Evolutionary conservation across 1,140 invertebrate species (phyloP), one percentile per base, ranked within the genome.

Genomic region (Brachionus manjavacas): DNA sequence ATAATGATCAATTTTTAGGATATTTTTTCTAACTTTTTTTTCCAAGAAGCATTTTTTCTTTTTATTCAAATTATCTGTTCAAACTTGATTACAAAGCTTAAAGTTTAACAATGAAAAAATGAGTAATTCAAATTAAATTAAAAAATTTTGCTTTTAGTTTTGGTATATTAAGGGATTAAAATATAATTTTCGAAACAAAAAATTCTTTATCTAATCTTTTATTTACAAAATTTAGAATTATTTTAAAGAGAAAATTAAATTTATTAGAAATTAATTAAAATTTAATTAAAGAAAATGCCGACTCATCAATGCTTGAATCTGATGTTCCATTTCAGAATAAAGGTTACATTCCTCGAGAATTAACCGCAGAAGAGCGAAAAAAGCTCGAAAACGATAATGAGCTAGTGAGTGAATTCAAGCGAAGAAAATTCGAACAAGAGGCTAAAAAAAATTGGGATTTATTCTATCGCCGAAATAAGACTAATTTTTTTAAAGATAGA

Each of bases 401-500:
- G 43, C 23, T 68, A 3, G 81, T 83, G n/a, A n/a, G 41, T 6
- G 64, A 68, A 43, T 83, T 83, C 35, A 83, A 83, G 35, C 60
- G 35, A 4, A 70, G 66, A 6, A 68, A 68, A 55, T 52, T 28
- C 23, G 81, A 83, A 14, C 25, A 31, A 46, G 60, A 83, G 16
- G 81, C 81, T 0, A 68, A 83, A 46, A 83, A 83, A 64, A 70
- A 84, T 28, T 99, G 97, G 97, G 97, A 99, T 90, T 90, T 96
- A 68, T 99, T 99, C 90, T 99, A 99, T 88, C 97, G 98, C 90
- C 90, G 95, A 85, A 91, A 92, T 84, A 88, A 88, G 25, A 90
- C 89, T 31, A 91, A 91, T 84, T 99, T 99, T 88, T 99, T 98
- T 88, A 96, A 96, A 90, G 96, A 99, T 90, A 92, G 97, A 20